Percentiles rank a stretch among this genome's conserved stretches.
Conservation (phyloP, 2,113 vertebrate species). For the Numenius arquata region DNA sequence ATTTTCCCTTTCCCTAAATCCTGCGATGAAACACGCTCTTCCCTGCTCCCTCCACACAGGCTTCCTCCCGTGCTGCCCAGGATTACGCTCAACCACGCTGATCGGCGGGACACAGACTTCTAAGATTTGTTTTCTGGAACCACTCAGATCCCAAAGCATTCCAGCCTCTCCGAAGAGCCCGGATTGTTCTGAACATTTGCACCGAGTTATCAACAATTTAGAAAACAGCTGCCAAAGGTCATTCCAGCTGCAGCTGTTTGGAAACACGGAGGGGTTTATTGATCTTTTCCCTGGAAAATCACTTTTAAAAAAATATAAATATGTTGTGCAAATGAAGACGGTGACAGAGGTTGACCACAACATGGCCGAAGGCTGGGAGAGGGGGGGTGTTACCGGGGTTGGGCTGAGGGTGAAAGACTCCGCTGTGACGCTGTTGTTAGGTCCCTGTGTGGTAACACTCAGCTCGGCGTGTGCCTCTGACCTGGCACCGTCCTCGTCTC, state of each 20-base stretch:
- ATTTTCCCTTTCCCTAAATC: background rate
- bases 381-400: background rate
- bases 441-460: background rate
- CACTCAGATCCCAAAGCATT: background rate
- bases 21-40: background rate
- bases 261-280: background rate
- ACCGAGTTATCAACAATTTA: conserved; percentile 47
- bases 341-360: background rate
- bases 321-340: background rate
- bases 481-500: background rate
- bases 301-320: background rate
- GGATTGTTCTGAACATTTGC: background rate
- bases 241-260: background rate
- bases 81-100: background rate
- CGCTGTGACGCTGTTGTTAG: background rate
- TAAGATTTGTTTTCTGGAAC: background rate
- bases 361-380: background rate
- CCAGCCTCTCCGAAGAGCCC: background rate
- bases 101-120: background rate
- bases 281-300: background rate
- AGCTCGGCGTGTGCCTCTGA: background rate
- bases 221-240: conserved; percentile 40
- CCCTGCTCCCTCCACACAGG: background rate
- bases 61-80: background rate
- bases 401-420: background rate